Evolutionary conservation across 1,140 invertebrate genomes (phyloP).

Genomic region (Caerostris extrusa): DNA sequence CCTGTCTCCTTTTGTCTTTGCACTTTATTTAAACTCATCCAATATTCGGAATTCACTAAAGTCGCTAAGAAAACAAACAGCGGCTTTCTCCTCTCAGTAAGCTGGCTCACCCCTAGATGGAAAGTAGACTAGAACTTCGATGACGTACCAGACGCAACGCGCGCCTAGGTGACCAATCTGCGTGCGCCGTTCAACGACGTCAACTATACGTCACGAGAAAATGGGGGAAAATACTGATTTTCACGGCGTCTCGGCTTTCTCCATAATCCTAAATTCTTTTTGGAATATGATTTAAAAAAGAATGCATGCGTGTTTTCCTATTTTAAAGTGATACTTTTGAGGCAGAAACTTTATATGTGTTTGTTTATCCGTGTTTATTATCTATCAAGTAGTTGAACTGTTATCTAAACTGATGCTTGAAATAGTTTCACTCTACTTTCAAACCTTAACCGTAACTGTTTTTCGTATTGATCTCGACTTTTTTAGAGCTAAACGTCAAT

Average conservation of each 20-base stretch:
- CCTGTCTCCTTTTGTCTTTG: too few relatives aligned
- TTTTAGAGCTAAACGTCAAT: slow-evolving; percentile 29
- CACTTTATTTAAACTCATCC: too few relatives aligned
- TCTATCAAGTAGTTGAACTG: too few relatives aligned
- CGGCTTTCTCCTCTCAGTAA: background rate
- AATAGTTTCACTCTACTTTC: background rate
- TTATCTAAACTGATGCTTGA: background rate
- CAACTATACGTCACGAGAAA: slow-evolving; percentile 54
- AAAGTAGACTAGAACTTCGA: background rate
- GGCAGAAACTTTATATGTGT: too few relatives aligned
- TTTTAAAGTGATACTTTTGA: background rate
- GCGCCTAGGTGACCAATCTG: slow-evolving; percentile 38
- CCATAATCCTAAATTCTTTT: background rate
- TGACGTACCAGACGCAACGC: slow-evolving; percentile 70
- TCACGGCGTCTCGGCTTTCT: background rate
- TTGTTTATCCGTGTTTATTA: too few relatives aligned
- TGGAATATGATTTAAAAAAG: background rate
- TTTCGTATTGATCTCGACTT: slow-evolving; percentile 52
- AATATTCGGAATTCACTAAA: too few relatives aligned
- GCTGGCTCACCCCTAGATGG: background rate
- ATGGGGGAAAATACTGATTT: slow-evolving; percentile 44
- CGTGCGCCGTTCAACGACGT: background rate
- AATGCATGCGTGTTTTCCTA: background rate
- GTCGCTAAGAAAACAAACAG: background rate
- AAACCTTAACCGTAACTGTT: slow-evolving; percentile 47